phyloP scores from a whole-genome alignment of 2,888 invertebrate genomes.

The Argyresthia goedartella region DNA sequence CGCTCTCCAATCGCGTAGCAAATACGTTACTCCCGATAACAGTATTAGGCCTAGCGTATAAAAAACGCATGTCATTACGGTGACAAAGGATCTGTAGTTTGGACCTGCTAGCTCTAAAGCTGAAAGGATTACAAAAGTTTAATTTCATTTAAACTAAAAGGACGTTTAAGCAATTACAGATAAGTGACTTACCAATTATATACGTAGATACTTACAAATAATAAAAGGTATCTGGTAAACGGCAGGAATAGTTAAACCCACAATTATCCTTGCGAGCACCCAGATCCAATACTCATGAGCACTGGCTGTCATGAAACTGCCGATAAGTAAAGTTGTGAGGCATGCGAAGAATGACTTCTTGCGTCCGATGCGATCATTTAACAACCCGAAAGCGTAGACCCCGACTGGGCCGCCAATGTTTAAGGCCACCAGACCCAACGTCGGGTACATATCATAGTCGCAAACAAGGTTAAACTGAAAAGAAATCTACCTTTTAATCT shows the following conservation, averaged over 20 bases:
- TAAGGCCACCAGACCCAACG: conserved; percentile 86
- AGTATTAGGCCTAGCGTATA: conserved; percentile 90
- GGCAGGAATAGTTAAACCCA: conserved; percentile 93
- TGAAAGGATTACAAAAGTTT: conserved; percentile 47
- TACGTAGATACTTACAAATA: conserved; percentile 77
- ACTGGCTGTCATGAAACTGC: conserved; percentile 84
- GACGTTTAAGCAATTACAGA: background rate
- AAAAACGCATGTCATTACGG: conserved; percentile 92
- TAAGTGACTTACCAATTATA: background rate
- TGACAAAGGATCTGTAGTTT: conserved; percentile 91
- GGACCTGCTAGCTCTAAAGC: conserved; percentile 93
- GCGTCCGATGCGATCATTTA: conserved; percentile 90
- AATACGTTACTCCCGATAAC: conserved; percentile 86
- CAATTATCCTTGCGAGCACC: conserved; percentile 83
- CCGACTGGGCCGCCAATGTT: conserved; percentile 92
- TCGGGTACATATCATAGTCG: conserved; percentile 87
- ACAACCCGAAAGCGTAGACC: conserved; percentile 86
- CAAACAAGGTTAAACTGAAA: conserved; percentile 92
- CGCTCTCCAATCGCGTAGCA: conserved; percentile 86
- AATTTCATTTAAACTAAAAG: background rate
- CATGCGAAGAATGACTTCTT: conserved; percentile 89
- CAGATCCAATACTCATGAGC: conserved; percentile 87
- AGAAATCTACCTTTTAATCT: conserved; percentile 7
- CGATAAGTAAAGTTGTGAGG: conserved; percentile 82
- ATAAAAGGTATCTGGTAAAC: conserved; percentile 96